Base-by-base conservation (phyloP, 2,888 invertebrate species). In the Tiliacea citrago region DNA sequence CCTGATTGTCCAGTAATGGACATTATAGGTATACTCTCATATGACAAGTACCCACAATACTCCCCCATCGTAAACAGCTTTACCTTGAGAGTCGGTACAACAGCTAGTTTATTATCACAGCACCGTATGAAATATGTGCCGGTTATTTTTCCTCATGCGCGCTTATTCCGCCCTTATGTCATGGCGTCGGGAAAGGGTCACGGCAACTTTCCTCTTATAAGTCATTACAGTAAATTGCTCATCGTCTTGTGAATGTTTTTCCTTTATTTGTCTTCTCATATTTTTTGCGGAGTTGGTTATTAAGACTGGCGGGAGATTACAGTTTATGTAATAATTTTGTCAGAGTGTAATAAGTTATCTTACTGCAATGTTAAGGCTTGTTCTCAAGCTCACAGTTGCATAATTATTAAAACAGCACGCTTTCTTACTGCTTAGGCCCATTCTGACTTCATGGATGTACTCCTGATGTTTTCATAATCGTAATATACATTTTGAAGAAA, bases 171-270 rank as follows among this genome's bases (percentile, higher is more conserved):
- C 68, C 84, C 75, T 70, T 68, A 73, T 70, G 83, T 70, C 74
- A 71, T 62, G 66, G 77, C 68, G 73, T 29, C 67, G 53, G 49
- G 62, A 68, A 82, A 73, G 82, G 82, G 86, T 82, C 85, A 82
- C 61, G 73, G 77, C 70, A 74, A 55, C 69, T 75, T 60, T 53
- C 53, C 78, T 77, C 83, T 85, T 82, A 74, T 86, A 81, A 84
- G 77, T 86, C 87, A 86, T 84, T 84, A 84, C 77, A 69, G 75
- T 81, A 81, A 84, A 86, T 86, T 75, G 81, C 81, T 86, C 85
- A 84, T 84, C 75, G 77, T 81, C 69, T 82, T 70, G 73, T 75
- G 69, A 81, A 82, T 82, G 68, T 85, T 70, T 68, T 81, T 81
- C 85, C 86, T 85, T 67, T 82, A 73, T 82, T 77, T 81, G 68